Evolutionary conservation across 2,888 invertebrate genomes (phyloP), one percentile per base, ranked within the genome.

Genomic region (Pristionchus maxplancki): DNA sequence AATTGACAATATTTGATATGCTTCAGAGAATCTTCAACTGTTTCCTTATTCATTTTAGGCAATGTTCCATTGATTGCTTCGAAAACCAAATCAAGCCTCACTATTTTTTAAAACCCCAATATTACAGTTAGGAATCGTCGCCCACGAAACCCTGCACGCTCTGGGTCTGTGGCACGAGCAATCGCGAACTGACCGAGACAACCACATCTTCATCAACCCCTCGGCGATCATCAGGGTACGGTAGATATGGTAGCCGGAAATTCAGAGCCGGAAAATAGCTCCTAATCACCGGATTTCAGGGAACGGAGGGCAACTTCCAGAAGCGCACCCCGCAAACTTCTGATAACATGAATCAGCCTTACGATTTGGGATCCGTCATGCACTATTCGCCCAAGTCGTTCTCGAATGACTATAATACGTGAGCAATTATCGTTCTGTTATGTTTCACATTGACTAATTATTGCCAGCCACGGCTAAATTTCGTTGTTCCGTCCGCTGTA

Each of bases 121-220:
- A 83, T 90, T 93, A 90, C 89, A 93, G 93, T 44, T 91, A 74
- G 93, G 93, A 82, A 93, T 93, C 84, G 90, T 93, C 17, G 91
- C 93, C 17, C 93, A 93, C 85, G 93, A 93, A 88, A 92, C 92
- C 0, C 90, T 93, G 2, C 93, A 93, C 83, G 93, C 93, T 0
- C 88, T 93, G 37, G 93, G 93, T 24, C 90, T 94, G 24, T 94
- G 94, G 94, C 94, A 94, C 87, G 94, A 94, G 89, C 94, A 94
- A 89, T 93, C 93, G 2, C 81, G 94, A 81, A 90, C 90, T 71
- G 94, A 94, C 87, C 88, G 94, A 11, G 94, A 94, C 89, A 89
- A 89, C 74, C 93, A 89, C 90, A 90, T 94, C 50, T 90, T 85
- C 28, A 92, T 94, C 82, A 90, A 89, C 20, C 89, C 90, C 6